Base-by-base conservation (phyloP, 2,888 invertebrate genomes). In the Philereme vetulata region DNA sequence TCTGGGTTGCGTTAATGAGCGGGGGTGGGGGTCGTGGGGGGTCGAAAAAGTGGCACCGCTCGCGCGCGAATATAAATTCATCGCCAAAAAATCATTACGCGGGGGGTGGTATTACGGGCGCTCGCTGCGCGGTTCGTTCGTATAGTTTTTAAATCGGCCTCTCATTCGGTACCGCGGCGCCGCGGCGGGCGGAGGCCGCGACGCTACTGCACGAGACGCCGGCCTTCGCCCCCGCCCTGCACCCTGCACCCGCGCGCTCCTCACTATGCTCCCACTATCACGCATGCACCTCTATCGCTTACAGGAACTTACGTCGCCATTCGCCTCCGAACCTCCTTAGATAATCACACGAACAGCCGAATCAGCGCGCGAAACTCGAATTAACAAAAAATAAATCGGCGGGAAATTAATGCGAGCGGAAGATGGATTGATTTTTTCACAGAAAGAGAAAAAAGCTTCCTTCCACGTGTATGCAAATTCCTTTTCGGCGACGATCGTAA, bases 31-130 rank as follows among this genome's bases (percentile, higher is more conserved):
- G 78, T 72, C 78, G 72, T 77, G 75, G 85, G 91, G 90, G 86
- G 86, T 90, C 90, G 91, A 92, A 92, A 92, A 91, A 91, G 91
- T 91, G 91, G 90, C 93, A 90, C 93, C 93, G 92, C 91, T 92
- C 93, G 93, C 93, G 93, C 94, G 94, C 94, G 93, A 94, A 94
- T 93, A 93, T 94, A 94, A 95, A 95, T 95, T 95, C 95, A 94
- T 95, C 95, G 95, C 95, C 95, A 95, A 95, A 95, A 95, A 95
- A 95, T 95, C 95, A 95, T 95, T 95, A 95, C 95, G 95, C 95
- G 94, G 94, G 94, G 94, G 94, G 93, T 93, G 94, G 94, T 93
- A 94, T 93, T 94, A 94, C 93, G 94, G 92, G 93, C 87, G 86
- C 82, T 87, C 82, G 84, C 85, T 86, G 91, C 89, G 92, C 88